phyloP scores from a whole-genome alignment of 2,113 vertebrate genomes.

The Etia nguti region DNA sequence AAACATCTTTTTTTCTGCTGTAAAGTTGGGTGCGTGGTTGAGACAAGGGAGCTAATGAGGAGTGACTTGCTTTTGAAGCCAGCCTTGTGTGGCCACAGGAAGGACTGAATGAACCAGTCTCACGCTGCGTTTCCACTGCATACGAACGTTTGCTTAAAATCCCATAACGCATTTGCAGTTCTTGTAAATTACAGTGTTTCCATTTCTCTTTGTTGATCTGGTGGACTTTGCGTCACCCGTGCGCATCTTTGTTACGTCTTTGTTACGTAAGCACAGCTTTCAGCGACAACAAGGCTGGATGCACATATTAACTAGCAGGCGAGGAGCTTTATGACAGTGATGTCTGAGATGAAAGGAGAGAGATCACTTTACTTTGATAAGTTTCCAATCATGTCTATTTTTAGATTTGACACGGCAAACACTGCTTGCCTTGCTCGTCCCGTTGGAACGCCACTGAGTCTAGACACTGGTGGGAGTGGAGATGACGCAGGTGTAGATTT shows the following conservation, averaged over 20 bases:
- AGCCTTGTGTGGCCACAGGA: accelerated
- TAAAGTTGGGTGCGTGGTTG: neutral
- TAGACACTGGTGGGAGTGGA: neutral
- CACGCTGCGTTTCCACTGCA: neutral
- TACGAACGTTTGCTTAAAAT: neutral
- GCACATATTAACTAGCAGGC: neutral
- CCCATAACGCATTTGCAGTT: neutral
- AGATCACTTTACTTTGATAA: neutral
- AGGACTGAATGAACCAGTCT: neutral
- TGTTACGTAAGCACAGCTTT: neutral
- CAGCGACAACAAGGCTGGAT: neutral
- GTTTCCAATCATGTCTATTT: neutral
- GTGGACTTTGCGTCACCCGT: neutral
- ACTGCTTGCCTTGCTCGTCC: neutral
- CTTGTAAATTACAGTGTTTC: neutral
- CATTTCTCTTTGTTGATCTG: neutral
- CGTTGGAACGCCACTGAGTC: neutral
- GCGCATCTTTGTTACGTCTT: neutral
- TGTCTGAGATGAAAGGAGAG: neutral
- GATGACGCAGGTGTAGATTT: neutral
- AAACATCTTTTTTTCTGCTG: neutral
- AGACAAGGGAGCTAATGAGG: neutral
- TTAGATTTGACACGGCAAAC: neutral
- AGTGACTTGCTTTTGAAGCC: neutral
- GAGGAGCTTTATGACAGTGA: neutral